phyloP scores from a whole-genome alignment of 2,888 invertebrate genomes.

The Xiphydria camelus region DNA sequence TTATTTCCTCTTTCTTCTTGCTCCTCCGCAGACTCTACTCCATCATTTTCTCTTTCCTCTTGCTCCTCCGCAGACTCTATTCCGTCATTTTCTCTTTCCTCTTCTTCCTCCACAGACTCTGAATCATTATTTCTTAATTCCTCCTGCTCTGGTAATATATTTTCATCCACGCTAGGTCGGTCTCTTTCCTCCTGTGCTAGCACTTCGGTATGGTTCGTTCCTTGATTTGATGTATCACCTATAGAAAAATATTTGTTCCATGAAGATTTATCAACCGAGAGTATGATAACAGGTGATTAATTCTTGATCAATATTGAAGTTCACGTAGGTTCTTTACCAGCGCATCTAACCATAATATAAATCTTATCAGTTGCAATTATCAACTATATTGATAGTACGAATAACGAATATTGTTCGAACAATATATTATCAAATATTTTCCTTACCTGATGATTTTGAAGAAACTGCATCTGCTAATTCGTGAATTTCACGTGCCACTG shows the following conservation, averaged over 20 bases:
- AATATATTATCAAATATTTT: too few relatives aligned
- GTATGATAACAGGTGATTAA: neutral
- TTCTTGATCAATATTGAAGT: too few relatives aligned
- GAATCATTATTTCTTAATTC: neutral
- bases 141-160: neutral
- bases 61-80: constrained; percentile 5
- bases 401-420: too few relatives aligned
- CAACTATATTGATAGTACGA: too few relatives aligned
- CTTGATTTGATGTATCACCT: neutral
- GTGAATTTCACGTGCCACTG: too few relatives aligned
- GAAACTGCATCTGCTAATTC: too few relatives aligned
- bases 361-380: too few relatives aligned
- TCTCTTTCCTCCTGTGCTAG: constrained; percentile 2
- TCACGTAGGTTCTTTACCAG: too few relatives aligned
- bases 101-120: neutral
- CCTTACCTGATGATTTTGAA: too few relatives aligned
- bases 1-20: too few relatives aligned
- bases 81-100: neutral
- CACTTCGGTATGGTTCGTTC: neutral
- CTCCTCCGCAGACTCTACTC: too few relatives aligned
- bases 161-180: neutral
- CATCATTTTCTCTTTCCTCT: neutral
- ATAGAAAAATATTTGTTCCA: constrained; percentile 1
- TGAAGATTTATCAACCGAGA: neutral
- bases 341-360: too few relatives aligned